Base-by-base conservation (phyloP, 2,888 invertebrate genomes). In the Nebria salina region DNA sequence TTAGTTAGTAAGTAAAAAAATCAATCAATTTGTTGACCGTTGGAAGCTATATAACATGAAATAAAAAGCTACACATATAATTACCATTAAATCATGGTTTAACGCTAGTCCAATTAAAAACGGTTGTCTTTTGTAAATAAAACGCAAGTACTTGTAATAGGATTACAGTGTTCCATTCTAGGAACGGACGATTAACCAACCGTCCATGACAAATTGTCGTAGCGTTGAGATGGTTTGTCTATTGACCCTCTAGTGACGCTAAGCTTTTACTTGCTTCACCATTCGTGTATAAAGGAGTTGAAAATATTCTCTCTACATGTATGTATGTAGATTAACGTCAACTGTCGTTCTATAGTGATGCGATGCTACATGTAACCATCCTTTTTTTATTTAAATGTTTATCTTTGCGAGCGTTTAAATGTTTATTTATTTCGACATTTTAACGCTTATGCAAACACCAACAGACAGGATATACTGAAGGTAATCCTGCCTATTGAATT, bases 91-190 rank as follows among this genome's bases (percentile, higher is more conserved):
- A 54, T 54, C 54, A 54, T 54, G 54, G 54, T 13, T 54, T 54
- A 54, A 54, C 54, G 54, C 8, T 54, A 7, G 54, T 54, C 54
- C 54, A 54, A 54, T 54, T 54, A 54, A 54, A 54, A 54, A 54
- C 54, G 54, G 54, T 54, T 54, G 54, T 54, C 54, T 54, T 54
- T 54, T 54, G 54, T 54, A 54, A 54, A 54, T 54, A 54, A 54
- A 54, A 54, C 54, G 54, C 54, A 54, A 54, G 54, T 54, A 54
- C 54, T 6, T 54, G 54, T 54, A 54, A 54, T 54, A 54, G 54
- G 54, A 54, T 54, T 54, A 54, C 54, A 54, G 54, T 54, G 54
- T 54, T 54, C 54, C 54, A 54, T 54, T 54, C 54, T 54, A 54
- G 54, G 54, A 54, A 54, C 54, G 54, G 54, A 54, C 54, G 54